These are phyloP conservation scores for Lacanobia wlatinum DNA, from an alignment of 2,888 invertebrate species.

Conservation along the genomic window DNA sequence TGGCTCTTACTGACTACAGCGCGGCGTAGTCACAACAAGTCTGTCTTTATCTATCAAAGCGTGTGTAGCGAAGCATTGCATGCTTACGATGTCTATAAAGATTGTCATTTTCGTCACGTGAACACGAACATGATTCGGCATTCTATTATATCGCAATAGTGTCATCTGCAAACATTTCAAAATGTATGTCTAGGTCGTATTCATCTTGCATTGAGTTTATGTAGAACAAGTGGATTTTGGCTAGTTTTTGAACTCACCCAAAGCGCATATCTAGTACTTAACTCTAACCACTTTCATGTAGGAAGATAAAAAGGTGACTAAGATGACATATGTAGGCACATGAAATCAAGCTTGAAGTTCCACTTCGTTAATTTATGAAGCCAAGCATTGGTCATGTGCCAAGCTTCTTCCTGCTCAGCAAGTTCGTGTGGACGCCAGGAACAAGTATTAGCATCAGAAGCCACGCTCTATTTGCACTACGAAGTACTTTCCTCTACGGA, in stretches of 20 bases:
- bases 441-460: constrained; percentile 53
- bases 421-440: constrained; percentile 47
- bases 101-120: constrained; percentile 54
- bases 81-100: constrained; percentile 5
- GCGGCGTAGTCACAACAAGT: background rate
- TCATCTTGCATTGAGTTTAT: constrained; percentile 16
- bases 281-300: background rate
- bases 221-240: constrained; percentile 9
- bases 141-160: constrained; percentile 49
- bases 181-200: constrained; percentile 66
- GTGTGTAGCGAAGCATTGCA: background rate
- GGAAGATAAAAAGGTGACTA: constrained; percentile 3
- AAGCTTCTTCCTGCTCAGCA: constrained; percentile 42
- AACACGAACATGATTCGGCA: constrained; percentile 44
- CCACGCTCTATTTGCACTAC: constrained; percentile 52
- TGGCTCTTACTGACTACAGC: background rate
- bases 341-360: constrained; percentile 46
- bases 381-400: constrained; percentile 17
- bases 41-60: background rate
- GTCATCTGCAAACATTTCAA: constrained; percentile 58
- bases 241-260: background rate
- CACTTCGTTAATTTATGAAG: constrained; percentile 41
- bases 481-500: constrained; percentile 54
- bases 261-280: background rate
- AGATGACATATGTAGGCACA: constrained; percentile 17